Evolutionary conservation across 1,140 invertebrate species (phyloP).

Genomic region (Drosophila ficusphila): DNA sequence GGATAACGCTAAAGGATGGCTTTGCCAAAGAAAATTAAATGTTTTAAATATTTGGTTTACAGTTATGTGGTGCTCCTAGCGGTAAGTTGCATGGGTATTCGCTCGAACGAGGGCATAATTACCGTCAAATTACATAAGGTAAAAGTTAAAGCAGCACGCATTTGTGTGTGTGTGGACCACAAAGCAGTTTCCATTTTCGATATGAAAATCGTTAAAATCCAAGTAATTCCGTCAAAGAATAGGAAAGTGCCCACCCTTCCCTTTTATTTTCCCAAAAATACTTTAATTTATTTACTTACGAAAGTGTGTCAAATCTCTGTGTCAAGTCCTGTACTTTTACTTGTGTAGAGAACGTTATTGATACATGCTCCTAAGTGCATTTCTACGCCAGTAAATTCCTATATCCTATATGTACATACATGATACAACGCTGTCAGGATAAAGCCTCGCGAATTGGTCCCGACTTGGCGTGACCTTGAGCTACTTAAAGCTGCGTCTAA

Average conservation of each 20-base stretch:
- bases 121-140: constrained; percentile 53
- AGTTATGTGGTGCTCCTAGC: constrained; percentile 83
- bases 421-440: constrained; percentile 1
- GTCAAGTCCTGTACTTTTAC: constrained; percentile 7
- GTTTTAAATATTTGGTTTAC: constrained; percentile 84
- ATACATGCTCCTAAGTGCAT: constrained; percentile 7
- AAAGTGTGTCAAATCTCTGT: constrained; percentile 34
- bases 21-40: constrained; percentile 82
- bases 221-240: too few relatives aligned
- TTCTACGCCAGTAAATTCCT: background rate
- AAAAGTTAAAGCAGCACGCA: constrained; percentile 19
- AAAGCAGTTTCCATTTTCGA: constrained; percentile 3
- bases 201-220: background rate
- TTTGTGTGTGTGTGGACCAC: background rate
- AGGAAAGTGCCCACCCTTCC: background rate
- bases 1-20: constrained; percentile 59
- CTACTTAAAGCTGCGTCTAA: constrained; percentile 63
- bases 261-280: background rate
- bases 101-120: constrained; percentile 19
- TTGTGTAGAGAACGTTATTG: constrained; percentile 11
- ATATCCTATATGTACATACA: background rate
- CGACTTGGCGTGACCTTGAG: constrained; percentile 62
- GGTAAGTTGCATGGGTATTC: constrained; percentile 61
- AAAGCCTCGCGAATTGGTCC: constrained; percentile 17
- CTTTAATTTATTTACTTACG: background rate